These are phyloP conservation scores for Abramis brama DNA, from an alignment of 2,113 vertebrate species.

Conservation along the genomic window DNA sequence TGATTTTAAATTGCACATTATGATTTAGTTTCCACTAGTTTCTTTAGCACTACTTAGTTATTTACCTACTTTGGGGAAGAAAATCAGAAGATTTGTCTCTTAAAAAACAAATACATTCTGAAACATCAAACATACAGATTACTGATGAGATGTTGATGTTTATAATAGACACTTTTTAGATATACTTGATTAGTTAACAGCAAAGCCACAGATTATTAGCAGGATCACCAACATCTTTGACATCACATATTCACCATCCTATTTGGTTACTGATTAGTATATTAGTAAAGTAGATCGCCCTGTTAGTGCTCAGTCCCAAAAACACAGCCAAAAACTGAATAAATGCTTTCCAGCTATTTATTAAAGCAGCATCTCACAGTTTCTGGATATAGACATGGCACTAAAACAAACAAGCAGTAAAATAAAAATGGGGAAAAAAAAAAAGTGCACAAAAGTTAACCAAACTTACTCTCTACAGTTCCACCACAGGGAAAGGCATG, in stretches of 20 bases:
- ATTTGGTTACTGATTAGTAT: slow-evolving; percentile 47
- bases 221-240: neutral
- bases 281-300: slow-evolving; percentile 39
- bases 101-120: neutral
- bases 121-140: neutral
- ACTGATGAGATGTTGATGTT: neutral
- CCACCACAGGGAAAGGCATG: slow-evolving; percentile 90
- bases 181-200: neutral
- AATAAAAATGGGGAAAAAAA: slow-evolving; percentile 13
- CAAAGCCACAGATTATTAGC: slow-evolving; percentile 7
- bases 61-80: neutral
- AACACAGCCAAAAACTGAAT: slow-evolving; percentile 10
- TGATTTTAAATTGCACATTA: neutral
- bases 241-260: neutral
- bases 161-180: neutral
- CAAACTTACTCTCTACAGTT: slow-evolving; percentile 99
- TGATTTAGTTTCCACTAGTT: neutral
- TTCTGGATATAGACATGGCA: neutral
- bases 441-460: slow-evolving; percentile 77
- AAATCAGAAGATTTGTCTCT: neutral
- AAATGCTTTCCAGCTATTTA: slow-evolving; percentile 21
- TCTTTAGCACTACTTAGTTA: neutral
- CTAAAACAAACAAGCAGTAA: slow-evolving; percentile 82
- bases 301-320: slow-evolving; percentile 31
- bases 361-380: slow-evolving; percentile 8